Evolutionary conservation across 2,888 invertebrate species (phyloP), one percentile per base, ranked within the genome.

Genomic region (Leptura quadrifasciata): DNA sequence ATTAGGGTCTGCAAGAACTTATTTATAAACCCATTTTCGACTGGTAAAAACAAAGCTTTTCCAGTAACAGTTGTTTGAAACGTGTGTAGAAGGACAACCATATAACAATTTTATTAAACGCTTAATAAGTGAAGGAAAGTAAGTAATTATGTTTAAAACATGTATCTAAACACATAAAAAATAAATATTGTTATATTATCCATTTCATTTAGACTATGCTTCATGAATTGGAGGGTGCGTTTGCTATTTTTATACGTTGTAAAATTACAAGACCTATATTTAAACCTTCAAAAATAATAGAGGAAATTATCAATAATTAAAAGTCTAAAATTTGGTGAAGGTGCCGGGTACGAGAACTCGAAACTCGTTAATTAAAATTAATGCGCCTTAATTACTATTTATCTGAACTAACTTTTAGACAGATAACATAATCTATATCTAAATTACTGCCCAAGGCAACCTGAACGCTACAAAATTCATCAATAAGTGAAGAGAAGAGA

Each of bases 401-500:
- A 63, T 21, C 6, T 10, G 39, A 35, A 21, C 63, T 18, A 63
- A 55, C 31, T 27, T 35, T 31, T 9, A n/a, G 17, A 24, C 4
- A 31, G 68, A 35, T 68, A 35, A 68, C 18, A 27, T 27, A 69
- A 69, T 69, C 20, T 68, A 17, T 47, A 69, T 39, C 58, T 20
- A 58, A 69, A 69, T 69, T 69, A 69, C 18, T 58, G 58, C 69
- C 20, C 20, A 1, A 2, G 69, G 58, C 39, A 39, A n/a, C 27
- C 15, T 9, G 58, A 58, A 39, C 58, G 69, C 24, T 9, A 57
- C 57, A 73, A 65, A 61, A 68, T 76, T 72, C 60, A 63, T 72
- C 71, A 65, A 67, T 71, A 71, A 35, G 58, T 35, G 75, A 75
- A 72, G 73, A 75, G 68, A 69, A 39, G 76, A 60, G 76, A 79